Conservation (phyloP, 2,113 vertebrate genomes). For the Gadus chalcogrammus region DNA sequence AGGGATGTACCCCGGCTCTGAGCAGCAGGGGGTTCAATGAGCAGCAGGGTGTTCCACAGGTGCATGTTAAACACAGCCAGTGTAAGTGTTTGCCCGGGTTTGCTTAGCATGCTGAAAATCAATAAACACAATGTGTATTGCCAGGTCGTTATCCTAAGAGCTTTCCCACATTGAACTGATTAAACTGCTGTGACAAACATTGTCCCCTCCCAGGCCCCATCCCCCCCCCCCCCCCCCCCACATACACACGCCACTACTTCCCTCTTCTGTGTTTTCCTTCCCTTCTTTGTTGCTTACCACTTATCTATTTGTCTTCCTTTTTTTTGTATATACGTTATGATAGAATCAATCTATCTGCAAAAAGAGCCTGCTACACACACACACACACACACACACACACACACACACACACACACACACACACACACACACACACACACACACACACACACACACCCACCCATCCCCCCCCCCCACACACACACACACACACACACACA, state of each 20-base stretch:
- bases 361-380: not conserved
- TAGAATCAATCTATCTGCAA: not conserved
- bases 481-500: not conserved
- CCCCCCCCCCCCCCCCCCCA: not conserved
- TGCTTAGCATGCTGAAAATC: constrained; percentile 45
- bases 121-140: constrained; percentile 38
- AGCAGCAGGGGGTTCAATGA: constrained; percentile 21
- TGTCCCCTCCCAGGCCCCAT: too few relatives aligned
- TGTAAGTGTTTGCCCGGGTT: constrained; percentile 23
- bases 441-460: not conserved
- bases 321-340: too few relatives aligned
- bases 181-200: constrained; percentile 4
- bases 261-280: too few relatives aligned
- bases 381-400: not conserved
- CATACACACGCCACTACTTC: not conserved
- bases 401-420: not conserved
- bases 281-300: too few relatives aligned
- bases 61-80: constrained; percentile 27
- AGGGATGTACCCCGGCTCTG: constrained; percentile 12
- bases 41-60: constrained; percentile 26
- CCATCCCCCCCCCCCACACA: not conserved
- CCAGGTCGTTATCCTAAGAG: constrained; percentile 28
- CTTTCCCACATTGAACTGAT: constrained; percentile 16
- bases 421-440: not conserved
- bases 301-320: too few relatives aligned